Evolutionary conservation across 2,888 invertebrate genomes (phyloP).

Genomic region (Pyrrhosoma nymphula): DNA sequence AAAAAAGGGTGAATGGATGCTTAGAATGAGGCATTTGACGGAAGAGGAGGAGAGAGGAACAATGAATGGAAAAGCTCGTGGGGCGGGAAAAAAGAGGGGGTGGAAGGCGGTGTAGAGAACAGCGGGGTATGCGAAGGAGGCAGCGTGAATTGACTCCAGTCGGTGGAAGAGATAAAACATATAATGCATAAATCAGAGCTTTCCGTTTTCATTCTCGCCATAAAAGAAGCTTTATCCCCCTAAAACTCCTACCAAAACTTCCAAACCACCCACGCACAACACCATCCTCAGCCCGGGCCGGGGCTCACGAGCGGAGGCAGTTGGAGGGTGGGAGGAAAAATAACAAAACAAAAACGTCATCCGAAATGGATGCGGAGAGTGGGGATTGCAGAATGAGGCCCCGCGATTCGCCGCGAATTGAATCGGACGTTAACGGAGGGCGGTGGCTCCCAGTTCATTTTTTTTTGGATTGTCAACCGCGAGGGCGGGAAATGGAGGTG

Average conservation of each 20-base stretch:
- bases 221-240: constrained; percentile 38
- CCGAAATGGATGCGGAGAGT: neutral
- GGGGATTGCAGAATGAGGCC: neutral
- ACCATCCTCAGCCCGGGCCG: neutral
- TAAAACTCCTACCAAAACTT: neutral
- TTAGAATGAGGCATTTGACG: neutral
- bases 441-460: neutral
- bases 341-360: constrained; percentile 5
- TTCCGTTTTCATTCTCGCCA: constrained; percentile 41
- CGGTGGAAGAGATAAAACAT: constrained; percentile 46
- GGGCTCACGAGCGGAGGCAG: neutral
- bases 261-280: neutral
- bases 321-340: neutral
- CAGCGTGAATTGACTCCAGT: constrained; percentile 8
- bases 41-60: neutral
- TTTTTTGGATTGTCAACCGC: neutral
- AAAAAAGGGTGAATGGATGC: neutral
- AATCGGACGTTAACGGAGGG: neutral
- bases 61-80: neutral
- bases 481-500: neutral
- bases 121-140: neutral
- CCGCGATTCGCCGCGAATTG: neutral
- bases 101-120: neutral
- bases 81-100: neutral
- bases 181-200: constrained; percentile 39